These are phyloP conservation scores for Camponotus fellah DNA, from an alignment of 2,888 invertebrate genomes.

Conservation along the genomic window DNA sequence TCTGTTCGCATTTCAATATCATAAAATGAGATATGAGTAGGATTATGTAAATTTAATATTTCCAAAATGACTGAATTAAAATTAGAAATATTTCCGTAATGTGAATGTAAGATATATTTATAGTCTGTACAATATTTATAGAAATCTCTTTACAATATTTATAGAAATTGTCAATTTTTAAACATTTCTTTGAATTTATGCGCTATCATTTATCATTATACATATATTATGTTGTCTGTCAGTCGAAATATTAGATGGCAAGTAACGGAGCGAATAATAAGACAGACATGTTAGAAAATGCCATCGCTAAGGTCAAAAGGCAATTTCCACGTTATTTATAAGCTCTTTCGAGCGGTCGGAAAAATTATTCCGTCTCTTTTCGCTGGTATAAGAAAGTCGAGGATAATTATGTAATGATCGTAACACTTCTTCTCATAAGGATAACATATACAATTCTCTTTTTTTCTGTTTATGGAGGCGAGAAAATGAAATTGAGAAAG, in stretches of 20 bases:
- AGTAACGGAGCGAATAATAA: background rate
- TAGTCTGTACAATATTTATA: background rate
- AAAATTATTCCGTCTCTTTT: slow-evolving; percentile 6
- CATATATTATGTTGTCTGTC: background rate
- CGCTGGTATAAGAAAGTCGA: background rate
- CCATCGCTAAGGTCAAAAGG: background rate
- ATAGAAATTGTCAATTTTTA: background rate
- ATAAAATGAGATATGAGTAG: background rate
- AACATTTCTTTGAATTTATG: background rate
- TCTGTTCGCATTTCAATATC: slow-evolving; percentile 63
- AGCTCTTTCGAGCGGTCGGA: background rate
- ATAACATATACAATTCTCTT: background rate
- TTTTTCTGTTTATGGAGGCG: background rate
- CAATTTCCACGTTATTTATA: slow-evolving; percentile 4
- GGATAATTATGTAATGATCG: slow-evolving; percentile 20
- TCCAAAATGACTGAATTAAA: background rate
- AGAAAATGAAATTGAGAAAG: slow-evolving; percentile 33
- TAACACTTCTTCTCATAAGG: background rate
- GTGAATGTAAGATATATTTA: background rate
- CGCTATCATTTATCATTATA: background rate
- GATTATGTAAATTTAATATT: slow-evolving; percentile 6
- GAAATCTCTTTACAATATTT: background rate
- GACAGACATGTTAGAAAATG: background rate
- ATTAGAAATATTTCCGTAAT: background rate
- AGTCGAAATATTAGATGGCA: background rate